Evolutionary conservation across 2,113 vertebrate species (phyloP), one percentile per base, ranked within the genome.

Genomic region (Machaerirhynchus nigripectus): DNA sequence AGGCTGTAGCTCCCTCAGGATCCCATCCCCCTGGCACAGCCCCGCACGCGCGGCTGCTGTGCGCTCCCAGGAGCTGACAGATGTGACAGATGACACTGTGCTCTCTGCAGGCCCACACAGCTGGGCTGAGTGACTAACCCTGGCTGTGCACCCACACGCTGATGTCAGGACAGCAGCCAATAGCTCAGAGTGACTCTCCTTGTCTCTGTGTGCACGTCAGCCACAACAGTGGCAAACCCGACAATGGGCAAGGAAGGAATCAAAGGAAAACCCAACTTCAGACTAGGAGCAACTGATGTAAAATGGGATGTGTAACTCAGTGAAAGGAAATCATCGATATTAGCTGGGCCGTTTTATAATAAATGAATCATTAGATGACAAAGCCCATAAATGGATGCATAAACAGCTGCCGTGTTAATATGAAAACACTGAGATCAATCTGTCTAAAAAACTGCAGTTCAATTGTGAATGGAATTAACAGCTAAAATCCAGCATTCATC

Each of bases 51-150:
- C 37, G 64, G 84, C 81, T 68, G 67, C 92, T 28, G 84, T 46
- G 90, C 22, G 92, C 73, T 56, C 30, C 35, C 78, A 37, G 65
- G 47, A 52, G 31, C 28, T 67, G 82, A 81, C 69, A 87, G 91
- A 94, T 87, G 59, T 74, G 87, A 81, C 74, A 84, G 92, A 95
- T 65, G 50, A 77, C 59, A 77, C 46, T 35, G 90, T 74, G 68
- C 74, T 69, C 91, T 55, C 78, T 74, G 85, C 63, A 13, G 94
- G 97, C 85, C 96, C 97, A 78, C 96, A 98, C 97, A 98, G 91
- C 95, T 86, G 68, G 95, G 82, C 93, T 11, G 86, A 96, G 94
- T 97, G 97, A 98, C 93, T 97, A 97, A 98, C 65, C 42, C 85
- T 20, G 49, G 85, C 84, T 74, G 35, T 84, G 73, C 81, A 83